Evolutionary conservation across 1,140 invertebrate genomes (phyloP).

Genomic region (Zaprionus inermis): DNA sequence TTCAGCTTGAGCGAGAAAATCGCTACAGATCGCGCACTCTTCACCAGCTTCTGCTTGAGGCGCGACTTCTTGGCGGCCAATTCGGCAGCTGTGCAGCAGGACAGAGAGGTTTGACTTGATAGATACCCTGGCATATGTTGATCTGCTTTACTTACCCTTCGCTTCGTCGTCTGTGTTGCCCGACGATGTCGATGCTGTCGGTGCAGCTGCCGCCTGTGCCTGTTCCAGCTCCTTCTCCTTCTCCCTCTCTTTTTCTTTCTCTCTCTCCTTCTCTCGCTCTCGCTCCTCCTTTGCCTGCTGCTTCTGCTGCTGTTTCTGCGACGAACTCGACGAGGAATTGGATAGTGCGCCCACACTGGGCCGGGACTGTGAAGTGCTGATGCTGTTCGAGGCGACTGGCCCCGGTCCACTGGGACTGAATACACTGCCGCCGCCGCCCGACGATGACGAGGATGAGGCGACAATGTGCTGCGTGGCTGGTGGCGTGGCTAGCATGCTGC

Average conservation of each 20-base stretch:
- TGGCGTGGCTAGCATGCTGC: conserved; percentile 45
- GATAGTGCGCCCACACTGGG: conserved; percentile 79
- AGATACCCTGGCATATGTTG: background rate
- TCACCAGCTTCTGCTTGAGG: conserved; percentile 87
- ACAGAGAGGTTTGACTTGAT: background rate
- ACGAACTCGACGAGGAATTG: conserved; percentile 75
- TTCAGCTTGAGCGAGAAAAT: conserved; percentile 92
- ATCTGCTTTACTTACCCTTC: conserved; percentile 59
- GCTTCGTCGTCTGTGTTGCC: conserved; percentile 78
- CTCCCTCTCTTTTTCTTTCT: conserved; percentile 45
- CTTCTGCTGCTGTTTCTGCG: conserved; percentile 62
- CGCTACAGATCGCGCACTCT: conserved; percentile 91
- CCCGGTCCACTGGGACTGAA: conserved; percentile 64
- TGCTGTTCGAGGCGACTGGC: conserved; percentile 39
- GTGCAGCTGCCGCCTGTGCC: conserved; percentile 36
- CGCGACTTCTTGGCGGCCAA: conserved; percentile 88
- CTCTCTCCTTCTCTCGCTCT: conserved; percentile 58
- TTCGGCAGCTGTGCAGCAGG: conserved; percentile 83
- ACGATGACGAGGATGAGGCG: conserved; percentile 76
- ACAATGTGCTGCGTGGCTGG: conserved; percentile 58
- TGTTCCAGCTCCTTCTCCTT: conserved; percentile 42
- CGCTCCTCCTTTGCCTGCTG: conserved; percentile 41
- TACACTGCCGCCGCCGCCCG: conserved; percentile 73
- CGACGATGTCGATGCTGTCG: conserved; percentile 55
- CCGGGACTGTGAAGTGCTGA: conserved; percentile 69